These are phyloP conservation scores for Sebastes variabilis DNA, from an alignment of 2,797 vertebrate genomes.

Conservation along the genomic window DNA sequence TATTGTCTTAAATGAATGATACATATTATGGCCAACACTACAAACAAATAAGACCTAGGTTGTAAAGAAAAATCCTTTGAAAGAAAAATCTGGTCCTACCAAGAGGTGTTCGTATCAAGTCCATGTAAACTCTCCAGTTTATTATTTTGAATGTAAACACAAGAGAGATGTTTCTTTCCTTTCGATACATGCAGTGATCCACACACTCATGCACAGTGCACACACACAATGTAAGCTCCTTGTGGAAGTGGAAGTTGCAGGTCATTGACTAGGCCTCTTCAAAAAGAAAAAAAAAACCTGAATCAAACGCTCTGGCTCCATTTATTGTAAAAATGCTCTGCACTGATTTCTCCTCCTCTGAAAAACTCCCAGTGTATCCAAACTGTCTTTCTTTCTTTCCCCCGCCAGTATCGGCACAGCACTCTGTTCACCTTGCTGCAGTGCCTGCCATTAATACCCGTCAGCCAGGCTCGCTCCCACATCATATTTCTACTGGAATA, in stretches of 20 bases:
- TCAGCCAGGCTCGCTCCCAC: slow-evolving; percentile 58
- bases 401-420: slow-evolving; percentile 10
- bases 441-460: slow-evolving; percentile 79
- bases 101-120: too few relatives aligned
- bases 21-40: neutral
- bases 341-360: slow-evolving; percentile 68
- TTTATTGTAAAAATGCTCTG: slow-evolving; percentile 68
- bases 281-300: neutral
- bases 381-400: slow-evolving; percentile 27
- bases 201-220: neutral
- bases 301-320: slow-evolving; percentile 56
- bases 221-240: neutral
- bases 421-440: slow-evolving; percentile 65
- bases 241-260: slow-evolving; percentile 45
- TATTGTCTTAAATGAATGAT: neutral
- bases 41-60: neutral
- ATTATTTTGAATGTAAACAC: neutral
- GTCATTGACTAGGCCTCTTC: slow-evolving; percentile 51
- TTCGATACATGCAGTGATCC: neutral
- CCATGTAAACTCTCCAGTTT: too few relatives aligned
- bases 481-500: slow-evolving; percentile 61
- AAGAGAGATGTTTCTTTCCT: neutral
- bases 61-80: neutral
- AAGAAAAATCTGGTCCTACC: neutral
- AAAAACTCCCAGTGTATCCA: slow-evolving; percentile 48